A percentile compares a stretch with the other conserved stretches of the same genome.
Evolutionary conservation across 2,113 vertebrate species (phyloP).

Genomic region (Megaceryle torquata): DNA sequence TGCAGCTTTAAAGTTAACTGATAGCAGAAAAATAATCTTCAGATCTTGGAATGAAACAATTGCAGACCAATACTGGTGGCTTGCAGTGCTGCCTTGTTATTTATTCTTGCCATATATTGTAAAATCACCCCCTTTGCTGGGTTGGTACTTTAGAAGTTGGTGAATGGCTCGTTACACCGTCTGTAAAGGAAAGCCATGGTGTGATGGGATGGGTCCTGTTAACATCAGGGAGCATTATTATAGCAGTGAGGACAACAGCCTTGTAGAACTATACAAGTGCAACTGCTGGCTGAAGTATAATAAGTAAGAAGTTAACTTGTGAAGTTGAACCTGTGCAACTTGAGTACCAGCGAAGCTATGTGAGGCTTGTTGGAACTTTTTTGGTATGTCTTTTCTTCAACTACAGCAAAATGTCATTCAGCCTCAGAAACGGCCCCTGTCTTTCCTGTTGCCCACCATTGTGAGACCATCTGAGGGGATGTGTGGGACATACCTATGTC

Average conservation of each 20-base stretch:
- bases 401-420: conserved; percentile 83
- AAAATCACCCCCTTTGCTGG: background rate
- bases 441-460: conserved; percentile 90
- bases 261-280: background rate
- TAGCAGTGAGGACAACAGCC: background rate
- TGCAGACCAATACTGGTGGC: background rate
- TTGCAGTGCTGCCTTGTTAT: background rate
- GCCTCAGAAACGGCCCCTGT: conserved; percentile 87
- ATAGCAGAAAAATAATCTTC: background rate
- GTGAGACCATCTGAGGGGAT: conserved; percentile 87
- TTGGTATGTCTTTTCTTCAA: background rate
- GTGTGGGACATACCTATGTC: conserved; percentile 91
- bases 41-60: background rate
- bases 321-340: background rate
- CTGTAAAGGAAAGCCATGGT: background rate
- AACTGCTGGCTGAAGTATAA: background rate
- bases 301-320: background rate
- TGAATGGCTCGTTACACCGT: background rate
- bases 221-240: background rate
- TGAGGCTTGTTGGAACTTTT: background rate
- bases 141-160: background rate
- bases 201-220: accelerated
- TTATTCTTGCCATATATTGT: background rate
- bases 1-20: background rate
- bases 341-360: background rate